Evolutionary conservation across 2,113 vertebrate genomes (phyloP).

Genomic region (Leptosomus discolor): DNA sequence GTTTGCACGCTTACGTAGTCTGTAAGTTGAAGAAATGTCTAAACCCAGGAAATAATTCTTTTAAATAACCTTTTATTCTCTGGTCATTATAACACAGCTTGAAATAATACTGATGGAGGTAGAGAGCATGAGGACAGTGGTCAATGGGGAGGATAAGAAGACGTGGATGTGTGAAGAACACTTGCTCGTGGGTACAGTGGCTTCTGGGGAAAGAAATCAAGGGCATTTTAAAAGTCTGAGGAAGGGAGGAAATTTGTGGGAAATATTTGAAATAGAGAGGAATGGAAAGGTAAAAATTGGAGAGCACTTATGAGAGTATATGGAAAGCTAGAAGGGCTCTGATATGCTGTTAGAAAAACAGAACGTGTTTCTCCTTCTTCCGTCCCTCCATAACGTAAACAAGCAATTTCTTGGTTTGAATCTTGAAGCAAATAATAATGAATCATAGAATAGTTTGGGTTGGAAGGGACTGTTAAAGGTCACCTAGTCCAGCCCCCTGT

Average conservation of each 20-base stretch:
- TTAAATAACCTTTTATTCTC: neutral
- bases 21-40: neutral
- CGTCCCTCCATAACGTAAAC: neutral
- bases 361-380: fast-evolving
- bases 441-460: too few relatives aligned
- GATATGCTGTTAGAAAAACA: fast-evolving
- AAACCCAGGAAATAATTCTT: neutral
- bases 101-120: neutral
- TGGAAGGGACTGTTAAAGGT: too few relatives aligned
- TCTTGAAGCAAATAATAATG: neutral
- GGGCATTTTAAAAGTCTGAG: neutral
- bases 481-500: too few relatives aligned
- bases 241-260: neutral
- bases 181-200: neutral
- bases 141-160: fast-evolving
- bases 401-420: neutral
- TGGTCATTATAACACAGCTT: neutral
- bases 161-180: too few relatives aligned
- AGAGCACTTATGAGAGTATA: neutral
- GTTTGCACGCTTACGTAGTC: neutral
- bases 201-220: neutral
- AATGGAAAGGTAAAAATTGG: neutral
- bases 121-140: neutral
- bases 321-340: neutral
- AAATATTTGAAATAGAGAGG: neutral